Evolutionary conservation across 1,140 invertebrate species (phyloP).

Genomic region (Pantala flavescens): DNA sequence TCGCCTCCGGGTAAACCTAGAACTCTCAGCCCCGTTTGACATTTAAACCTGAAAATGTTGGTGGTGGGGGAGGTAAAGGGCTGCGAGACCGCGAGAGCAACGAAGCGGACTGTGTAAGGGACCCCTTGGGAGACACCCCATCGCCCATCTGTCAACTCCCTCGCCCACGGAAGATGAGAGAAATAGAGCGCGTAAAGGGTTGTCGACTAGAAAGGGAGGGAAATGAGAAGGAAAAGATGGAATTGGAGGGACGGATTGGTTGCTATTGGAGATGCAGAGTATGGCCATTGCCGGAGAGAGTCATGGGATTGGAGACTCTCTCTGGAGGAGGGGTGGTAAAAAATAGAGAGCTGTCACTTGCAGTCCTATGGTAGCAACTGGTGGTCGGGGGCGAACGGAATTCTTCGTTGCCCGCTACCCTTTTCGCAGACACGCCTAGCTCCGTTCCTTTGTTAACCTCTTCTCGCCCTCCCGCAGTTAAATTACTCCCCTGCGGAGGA

Average conservation of each 20-base stretch:
- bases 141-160: not conserved
- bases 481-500: not conserved
- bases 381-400: not conserved
- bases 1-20: too few relatives aligned
- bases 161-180: not conserved
- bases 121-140: not conserved
- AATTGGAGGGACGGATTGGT: not conserved
- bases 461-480: not conserved
- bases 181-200: conserved; percentile 27
- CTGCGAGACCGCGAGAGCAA: not conserved
- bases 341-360: not conserved
- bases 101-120: not conserved
- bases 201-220: conserved; percentile 16
- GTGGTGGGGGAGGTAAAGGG: not conserved
- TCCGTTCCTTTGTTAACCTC: not conserved
- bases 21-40: too few relatives aligned
- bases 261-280: not conserved
- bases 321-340: conserved; percentile 14
- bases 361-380: conserved; percentile 4
- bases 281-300: not conserved
- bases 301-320: conserved; percentile 20
- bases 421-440: not conserved
- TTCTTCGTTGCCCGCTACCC: not conserved
- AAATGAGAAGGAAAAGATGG: conserved; percentile 20
- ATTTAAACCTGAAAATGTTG: not conserved